phyloP scores from a whole-genome alignment of 2,113 vertebrate genomes.

The Phalacrocorax carbo region DNA sequence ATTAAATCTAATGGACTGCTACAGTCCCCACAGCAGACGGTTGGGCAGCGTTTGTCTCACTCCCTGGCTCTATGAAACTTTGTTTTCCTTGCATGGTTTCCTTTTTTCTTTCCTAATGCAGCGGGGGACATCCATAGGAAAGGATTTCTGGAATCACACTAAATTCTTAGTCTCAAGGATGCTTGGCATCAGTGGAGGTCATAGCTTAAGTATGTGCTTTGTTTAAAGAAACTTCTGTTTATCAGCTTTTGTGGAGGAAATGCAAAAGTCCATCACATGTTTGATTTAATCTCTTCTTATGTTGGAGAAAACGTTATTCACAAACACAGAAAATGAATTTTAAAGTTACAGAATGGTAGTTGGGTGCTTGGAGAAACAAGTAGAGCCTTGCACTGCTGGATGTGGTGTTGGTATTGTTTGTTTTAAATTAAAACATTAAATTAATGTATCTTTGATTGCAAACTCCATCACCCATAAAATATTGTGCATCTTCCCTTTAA shows the following conservation, averaged over 20 bases:
- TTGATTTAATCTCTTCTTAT: constrained; percentile 11
- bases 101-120: neutral
- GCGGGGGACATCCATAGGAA: neutral
- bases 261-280: neutral
- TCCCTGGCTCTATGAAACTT: neutral
- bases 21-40: neutral
- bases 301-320: neutral
- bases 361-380: neutral
- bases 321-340: neutral
- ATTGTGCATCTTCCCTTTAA: neutral
- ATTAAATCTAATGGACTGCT: neutral
- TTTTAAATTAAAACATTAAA: neutral
- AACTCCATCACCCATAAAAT: neutral
- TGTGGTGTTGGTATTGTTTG: neutral
- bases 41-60: neutral
- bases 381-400: neutral
- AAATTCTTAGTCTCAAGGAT: constrained; percentile 1
- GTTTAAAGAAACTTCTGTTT: constrained; percentile 40
- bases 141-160: neutral
- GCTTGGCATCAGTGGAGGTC: constrained; percentile 9
- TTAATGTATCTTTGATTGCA: neutral
- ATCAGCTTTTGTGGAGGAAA: constrained; percentile 18
- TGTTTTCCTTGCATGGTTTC: neutral
- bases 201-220: constrained; percentile 31
- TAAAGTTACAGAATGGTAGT: neutral